Evolutionary conservation across 2,797 vertebrate species (phyloP).

Genomic region (Erethizon dorsatum): DNA sequence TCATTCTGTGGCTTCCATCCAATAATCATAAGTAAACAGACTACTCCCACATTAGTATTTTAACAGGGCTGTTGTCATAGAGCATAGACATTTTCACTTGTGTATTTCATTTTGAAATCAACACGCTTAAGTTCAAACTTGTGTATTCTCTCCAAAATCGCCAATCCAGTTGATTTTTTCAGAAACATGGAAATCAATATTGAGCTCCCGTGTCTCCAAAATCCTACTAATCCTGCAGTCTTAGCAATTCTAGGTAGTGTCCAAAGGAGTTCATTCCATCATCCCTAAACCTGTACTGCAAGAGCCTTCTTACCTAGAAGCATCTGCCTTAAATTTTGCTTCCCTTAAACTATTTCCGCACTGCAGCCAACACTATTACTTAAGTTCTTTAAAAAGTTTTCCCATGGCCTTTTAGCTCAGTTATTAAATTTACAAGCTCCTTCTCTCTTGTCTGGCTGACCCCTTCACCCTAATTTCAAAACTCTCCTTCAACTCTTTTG

Average conservation of each 20-base stretch:
- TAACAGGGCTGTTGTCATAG: background rate
- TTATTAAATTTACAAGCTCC: background rate
- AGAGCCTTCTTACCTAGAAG: slow-evolving; percentile 8
- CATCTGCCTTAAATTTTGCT: background rate
- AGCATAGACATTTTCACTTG: slow-evolving; percentile 20
- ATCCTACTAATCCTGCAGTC: background rate
- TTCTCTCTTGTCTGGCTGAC: background rate
- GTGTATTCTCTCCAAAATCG: background rate
- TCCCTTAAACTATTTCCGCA: background rate
- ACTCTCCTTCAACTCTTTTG: background rate
- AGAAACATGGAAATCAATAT: background rate
- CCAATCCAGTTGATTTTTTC: background rate
- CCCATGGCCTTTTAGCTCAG: background rate
- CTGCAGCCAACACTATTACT: background rate
- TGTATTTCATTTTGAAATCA: background rate
- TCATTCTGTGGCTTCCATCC: background rate
- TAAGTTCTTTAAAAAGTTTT: slow-evolving; percentile 46
- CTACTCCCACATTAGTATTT: background rate
- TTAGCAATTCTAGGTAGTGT: background rate
- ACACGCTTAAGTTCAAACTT: background rate
- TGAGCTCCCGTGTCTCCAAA: background rate
- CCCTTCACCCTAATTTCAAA: background rate
- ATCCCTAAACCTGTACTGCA: background rate
- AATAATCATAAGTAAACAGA: background rate
- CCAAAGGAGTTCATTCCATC: background rate